phyloP scores from a whole-genome alignment of 2,888 invertebrate genomes.

The Mactromeris polynyma region DNA sequence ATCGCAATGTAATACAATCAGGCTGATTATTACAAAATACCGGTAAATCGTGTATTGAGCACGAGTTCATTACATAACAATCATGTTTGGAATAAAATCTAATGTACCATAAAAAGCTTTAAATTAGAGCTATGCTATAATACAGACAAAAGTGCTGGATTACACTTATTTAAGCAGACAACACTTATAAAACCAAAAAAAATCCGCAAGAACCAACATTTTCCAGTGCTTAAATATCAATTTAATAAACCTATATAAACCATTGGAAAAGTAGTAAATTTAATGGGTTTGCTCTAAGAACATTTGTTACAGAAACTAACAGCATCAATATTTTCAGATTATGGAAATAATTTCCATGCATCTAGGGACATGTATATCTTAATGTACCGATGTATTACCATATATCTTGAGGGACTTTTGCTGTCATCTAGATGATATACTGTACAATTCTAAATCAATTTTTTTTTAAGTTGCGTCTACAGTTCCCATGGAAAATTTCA shows the following conservation, averaged over 20 bases:
- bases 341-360: not conserved
- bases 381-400: not conserved
- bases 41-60: no score
- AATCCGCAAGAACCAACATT: not conserved
- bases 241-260: not conserved
- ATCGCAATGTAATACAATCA: no score
- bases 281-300: not conserved
- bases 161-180: no score
- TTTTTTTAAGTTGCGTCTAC: not conserved
- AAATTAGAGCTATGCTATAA: no score
- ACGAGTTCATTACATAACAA: no score
- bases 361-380: conserved; percentile 9
- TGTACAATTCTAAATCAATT: not conserved
- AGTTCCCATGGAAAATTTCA: conserved; percentile 1
- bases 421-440: not conserved
- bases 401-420: not conserved
- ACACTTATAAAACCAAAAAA: no score
- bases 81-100: no score
- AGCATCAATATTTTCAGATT: not conserved
- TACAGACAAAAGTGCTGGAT: no score
- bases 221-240: not conserved
- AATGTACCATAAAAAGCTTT: no score
- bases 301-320: not conserved
- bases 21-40: no score
- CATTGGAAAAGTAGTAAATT: not conserved